These are phyloP conservation scores for Zygogramma bicolorata DNA, from an alignment of 2,888 invertebrate genomes.

Conservation along the genomic window DNA sequence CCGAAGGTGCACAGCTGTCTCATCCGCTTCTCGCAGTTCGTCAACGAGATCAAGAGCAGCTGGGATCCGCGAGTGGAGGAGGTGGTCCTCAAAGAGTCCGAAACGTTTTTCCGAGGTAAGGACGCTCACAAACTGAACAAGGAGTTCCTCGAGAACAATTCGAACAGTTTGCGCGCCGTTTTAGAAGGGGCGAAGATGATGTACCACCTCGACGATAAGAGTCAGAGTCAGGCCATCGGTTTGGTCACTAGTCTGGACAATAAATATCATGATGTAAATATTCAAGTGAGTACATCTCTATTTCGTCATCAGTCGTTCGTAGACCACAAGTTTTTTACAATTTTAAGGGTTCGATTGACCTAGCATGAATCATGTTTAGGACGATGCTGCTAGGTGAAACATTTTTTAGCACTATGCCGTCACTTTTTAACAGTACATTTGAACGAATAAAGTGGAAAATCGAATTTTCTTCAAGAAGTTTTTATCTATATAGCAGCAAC, in stretches of 20 bases:
- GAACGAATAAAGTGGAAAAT: too few species aligned
- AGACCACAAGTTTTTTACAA: too few species aligned
- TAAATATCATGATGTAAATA: constrained; percentile 68
- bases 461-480: too few species aligned
- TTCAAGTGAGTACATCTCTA: constrained; percentile 68
- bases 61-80: constrained; percentile 69
- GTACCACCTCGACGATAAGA: constrained; percentile 78
- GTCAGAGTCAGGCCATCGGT: constrained; percentile 75
- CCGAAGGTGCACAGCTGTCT: constrained; percentile 90
- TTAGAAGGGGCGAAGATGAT: constrained; percentile 87
- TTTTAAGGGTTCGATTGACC: too few species aligned
- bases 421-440: too few species aligned
- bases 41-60: constrained; percentile 63
- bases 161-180: constrained; percentile 79
- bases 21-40: constrained; percentile 78
- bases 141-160: constrained; percentile 74
- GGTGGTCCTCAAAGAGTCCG: constrained; percentile 69
- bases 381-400: too few species aligned
- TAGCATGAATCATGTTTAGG: too few species aligned
- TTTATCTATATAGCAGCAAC: too few species aligned
- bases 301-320: too few species aligned
- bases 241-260: constrained; percentile 72
- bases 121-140: constrained; percentile 76
- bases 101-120: constrained; percentile 71
- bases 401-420: too few species aligned